Evolutionary conservation across 2,113 vertebrate genomes (phyloP), one percentile per base, ranked within the genome.

Genomic region (Entelurus aequoreus): DNA sequence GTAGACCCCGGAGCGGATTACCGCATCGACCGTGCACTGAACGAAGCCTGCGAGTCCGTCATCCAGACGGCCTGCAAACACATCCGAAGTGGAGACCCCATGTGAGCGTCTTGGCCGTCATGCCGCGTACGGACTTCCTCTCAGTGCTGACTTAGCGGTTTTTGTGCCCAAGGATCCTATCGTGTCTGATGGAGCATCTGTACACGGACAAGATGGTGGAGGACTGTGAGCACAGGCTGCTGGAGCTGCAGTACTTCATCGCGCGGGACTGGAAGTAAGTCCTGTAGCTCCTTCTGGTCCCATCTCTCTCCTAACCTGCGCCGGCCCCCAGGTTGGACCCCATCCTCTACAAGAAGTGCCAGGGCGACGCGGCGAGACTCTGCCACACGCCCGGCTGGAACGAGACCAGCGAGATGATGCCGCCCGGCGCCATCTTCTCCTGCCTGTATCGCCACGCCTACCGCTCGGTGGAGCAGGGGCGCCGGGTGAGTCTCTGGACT

Each of bases 201-300:
- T 98, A 98, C 75, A 98, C 95, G 0, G 96, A 98, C 74, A 97
- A 98, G 86, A 98, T 98, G 95, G 96, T 98, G 12, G 95, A 96
- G 71, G 87, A 94, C 28, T 98, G 95, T 90, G 94, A 97, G 40
- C 94, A 93, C 11, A 74, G 94, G 5, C 90, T 98, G n/a, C 76
- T 98, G 74, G 95, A 98, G 82, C 90, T 97, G 51, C 95, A 98
- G 52, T 98, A 98, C 85, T 98, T 98, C 47, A 97, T 98, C 55
- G 95, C 96, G 28, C 90, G 96, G 65, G 96, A 98, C 63, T 98
- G 96, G 96, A 98, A 97, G 96, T 98, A 92, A 93, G 95, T 57
- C 38, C 19, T 37, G 11, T 14, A 3, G 8, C 11, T n/a, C n/a
- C 3, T 5, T 11, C 12, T 12, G 28, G 28, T 28, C 28, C 36